Percentiles rank a stretch among this genome's conserved stretches.
phyloP scores from a whole-genome alignment of 2,888 invertebrate species.

The Eueremaeus valkanovi region DNA sequence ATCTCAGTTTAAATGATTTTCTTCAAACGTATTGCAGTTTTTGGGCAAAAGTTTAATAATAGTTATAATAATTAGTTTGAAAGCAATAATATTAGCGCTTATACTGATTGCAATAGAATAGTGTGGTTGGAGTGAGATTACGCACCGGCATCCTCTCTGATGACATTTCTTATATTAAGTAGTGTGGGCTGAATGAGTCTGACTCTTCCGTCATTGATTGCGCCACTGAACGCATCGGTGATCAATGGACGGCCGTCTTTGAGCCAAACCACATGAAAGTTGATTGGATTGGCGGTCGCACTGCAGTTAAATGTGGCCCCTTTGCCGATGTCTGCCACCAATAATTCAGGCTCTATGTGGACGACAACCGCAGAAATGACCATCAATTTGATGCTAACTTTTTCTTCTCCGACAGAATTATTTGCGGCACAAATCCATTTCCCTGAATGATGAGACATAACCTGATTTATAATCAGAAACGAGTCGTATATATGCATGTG shows the following conservation, averaged over 20 bases:
- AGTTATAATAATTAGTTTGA: background rate
- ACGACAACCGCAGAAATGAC: conserved; percentile 64
- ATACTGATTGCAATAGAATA: background rate
- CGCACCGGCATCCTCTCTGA: conserved; percentile 40
- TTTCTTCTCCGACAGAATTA: conserved; percentile 40
- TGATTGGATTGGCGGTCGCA: conserved; percentile 74
- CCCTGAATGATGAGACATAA: conserved; percentile 36
- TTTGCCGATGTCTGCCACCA: conserved; percentile 75
- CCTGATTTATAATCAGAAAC: conserved; percentile 31
- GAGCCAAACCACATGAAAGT: conserved; percentile 59
- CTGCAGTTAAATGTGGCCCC: conserved; percentile 82
- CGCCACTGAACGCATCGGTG: conserved; percentile 30
- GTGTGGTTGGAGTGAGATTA: background rate
- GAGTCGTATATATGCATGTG: conserved; percentile 37
- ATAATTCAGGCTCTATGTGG: conserved; percentile 60
- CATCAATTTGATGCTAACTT: conserved; percentile 36
- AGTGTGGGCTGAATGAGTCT: conserved; percentile 37
- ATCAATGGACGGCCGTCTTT: conserved; percentile 66
- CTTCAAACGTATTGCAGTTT: too few relatives aligned
- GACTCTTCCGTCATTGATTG: conserved; percentile 37
- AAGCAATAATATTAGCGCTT: background rate
- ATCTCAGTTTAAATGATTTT: too few relatives aligned
- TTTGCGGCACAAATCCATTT: conserved; percentile 42
- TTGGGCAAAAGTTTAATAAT: background rate
- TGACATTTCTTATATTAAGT: conserved; percentile 38